Conservation (phyloP, 2,888 invertebrate species). For the Caenorhabditis sp. region DNA sequence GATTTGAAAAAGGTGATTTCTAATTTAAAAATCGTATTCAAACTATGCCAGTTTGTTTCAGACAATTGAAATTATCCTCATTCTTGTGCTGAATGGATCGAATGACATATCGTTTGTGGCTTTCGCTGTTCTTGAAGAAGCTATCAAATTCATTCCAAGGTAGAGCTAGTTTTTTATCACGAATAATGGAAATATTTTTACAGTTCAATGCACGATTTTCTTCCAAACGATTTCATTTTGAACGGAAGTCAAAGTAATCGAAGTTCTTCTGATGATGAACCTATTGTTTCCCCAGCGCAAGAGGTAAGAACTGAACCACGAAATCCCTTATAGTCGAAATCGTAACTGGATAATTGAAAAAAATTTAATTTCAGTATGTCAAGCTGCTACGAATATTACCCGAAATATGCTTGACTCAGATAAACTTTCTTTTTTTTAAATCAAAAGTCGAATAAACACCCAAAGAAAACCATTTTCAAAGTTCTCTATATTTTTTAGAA, state of each 20-base stretch:
- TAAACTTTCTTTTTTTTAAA: too few species aligned
- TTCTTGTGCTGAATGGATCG: slow-evolving; percentile 20
- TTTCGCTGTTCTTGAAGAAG: slow-evolving; percentile 20
- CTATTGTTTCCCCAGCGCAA: slow-evolving; percentile 3
- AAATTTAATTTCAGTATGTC: too few species aligned
- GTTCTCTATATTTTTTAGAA: too few species aligned
- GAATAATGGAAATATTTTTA: not conserved
- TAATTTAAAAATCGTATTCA: slow-evolving; percentile 1
- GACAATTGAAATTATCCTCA: slow-evolving; percentile 20
- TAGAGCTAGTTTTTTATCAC: not conserved
- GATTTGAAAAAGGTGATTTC: slow-evolving; percentile 14
- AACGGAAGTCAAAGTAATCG: not conserved
- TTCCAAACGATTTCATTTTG: slow-evolving; percentile 5
- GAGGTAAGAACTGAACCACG: slow-evolving; percentile 4
- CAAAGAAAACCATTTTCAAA: too few species aligned
- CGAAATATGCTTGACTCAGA: too few species aligned
- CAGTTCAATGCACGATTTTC: not conserved
- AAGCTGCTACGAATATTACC: too few species aligned
- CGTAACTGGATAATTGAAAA: too few species aligned
- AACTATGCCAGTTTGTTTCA: too few species aligned
- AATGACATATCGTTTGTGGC: slow-evolving; percentile 34
- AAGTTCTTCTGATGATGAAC: not conserved
- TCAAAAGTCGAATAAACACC: too few species aligned
- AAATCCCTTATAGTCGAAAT: too few species aligned
- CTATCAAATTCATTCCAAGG: not conserved